phyloP scores from a whole-genome alignment of 30 jellyfish, hydroid and myxozoan genomes.

The Chironex yamaguchii region DNA sequence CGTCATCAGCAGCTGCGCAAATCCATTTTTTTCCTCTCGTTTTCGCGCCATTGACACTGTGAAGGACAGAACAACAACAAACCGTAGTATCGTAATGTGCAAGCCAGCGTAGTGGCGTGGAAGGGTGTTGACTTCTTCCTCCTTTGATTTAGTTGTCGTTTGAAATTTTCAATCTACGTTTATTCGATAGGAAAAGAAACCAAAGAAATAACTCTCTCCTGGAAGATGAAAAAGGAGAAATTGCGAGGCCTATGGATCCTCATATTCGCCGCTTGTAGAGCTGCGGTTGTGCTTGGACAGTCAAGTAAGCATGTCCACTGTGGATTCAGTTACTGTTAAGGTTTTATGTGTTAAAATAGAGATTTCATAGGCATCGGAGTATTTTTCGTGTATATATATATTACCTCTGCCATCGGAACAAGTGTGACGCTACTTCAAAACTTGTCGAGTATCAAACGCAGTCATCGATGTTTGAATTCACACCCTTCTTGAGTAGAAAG shows the following conservation, averaged over 20 bases:
- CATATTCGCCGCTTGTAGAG: neutral
- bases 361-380: no score
- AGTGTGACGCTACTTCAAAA: no score
- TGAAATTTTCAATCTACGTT: no score
- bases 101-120: neutral
- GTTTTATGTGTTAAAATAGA: no score
- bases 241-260: neutral
- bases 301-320: no score
- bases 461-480: no score
- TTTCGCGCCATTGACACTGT: neutral
- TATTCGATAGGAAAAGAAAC: neutral
- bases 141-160: no score
- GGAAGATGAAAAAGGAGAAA: neutral
- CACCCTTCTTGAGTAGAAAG: no score
- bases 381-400: no score
- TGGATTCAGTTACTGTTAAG: no score
- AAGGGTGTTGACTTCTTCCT: neutral
- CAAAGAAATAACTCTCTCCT: neutral
- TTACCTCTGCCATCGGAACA: no score
- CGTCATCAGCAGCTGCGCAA: conserved; percentile 2
- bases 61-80: neutral
- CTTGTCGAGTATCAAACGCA: no score
- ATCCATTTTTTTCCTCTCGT: neutral
- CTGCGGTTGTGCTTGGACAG: neutral
- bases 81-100: neutral